Base-by-base conservation (phyloP, 2,888 invertebrate genomes). In the Rhagonycha fulva region DNA sequence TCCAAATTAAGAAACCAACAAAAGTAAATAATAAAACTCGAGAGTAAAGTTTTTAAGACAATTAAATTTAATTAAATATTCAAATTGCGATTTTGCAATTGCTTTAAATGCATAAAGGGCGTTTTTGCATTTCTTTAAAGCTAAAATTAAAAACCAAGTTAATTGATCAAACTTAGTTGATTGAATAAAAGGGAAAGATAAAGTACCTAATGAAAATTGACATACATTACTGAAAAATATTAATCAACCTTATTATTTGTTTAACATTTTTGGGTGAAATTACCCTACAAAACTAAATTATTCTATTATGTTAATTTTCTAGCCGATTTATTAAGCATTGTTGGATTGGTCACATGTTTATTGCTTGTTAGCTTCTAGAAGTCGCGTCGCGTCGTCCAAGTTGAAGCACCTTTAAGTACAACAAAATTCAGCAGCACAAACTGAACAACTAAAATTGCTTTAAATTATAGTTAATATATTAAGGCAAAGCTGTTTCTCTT, bases 11-110 rank as follows among this genome's bases (percentile, higher is more conserved):
- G 75, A 78, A 80, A 78, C 77, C 76, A 72, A 75, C 76, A 75
- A 77, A 79, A 79, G 75, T 79, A 80, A 80, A 80, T 80, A 79
- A 78, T 80, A 78, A 77, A 76, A 71, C 76, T 71, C 74, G 74
- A 79, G 80, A 80, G 80, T 79, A 78, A 62, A 78, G 71, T 71
- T 70, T 63, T 73, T 72, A 68, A 74, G 68, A 68, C 74, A 47
- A 74, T 76, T 73, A 71, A 72, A 75, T 72, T 69, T 72, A 69
- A 68, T 75, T 68, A 23, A 24, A 30, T 69, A 75, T 75, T 68
- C 71, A 75, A 68, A 71, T 75, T 62, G 74, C 32, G 75, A 66
- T 75, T 77, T 75, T 74, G 77, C 72, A 77, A 74, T 77, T 75
- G 67, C 26, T 77, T 77, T 70, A 75, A 74, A 77, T 77, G 74